Percentiles rank a stretch among this genome's conserved stretches.
Evolutionary conservation across 1,140 invertebrate genomes (phyloP).

Genomic region (Zaprionus gabonicus): DNA sequence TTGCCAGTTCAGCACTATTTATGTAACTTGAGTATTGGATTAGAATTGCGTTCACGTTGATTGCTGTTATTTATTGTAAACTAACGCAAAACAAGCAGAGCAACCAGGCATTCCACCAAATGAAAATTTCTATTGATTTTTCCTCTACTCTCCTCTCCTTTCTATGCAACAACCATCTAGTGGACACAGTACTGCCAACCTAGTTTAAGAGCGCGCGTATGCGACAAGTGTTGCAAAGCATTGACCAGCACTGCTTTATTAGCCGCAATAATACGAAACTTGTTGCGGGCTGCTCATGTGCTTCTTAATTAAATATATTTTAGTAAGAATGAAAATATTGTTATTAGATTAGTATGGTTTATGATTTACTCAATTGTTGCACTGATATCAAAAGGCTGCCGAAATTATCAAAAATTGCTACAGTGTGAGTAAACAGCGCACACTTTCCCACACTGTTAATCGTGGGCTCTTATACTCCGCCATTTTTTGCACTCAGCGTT

Average conservation of each 20-base stretch:
- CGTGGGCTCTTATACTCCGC: slow-evolving; percentile 40
- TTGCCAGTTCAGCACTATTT: slow-evolving; percentile 37
- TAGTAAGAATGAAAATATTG: neutral
- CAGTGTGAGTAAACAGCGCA: neutral
- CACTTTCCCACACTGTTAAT: slow-evolving; percentile 23
- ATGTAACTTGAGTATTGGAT: slow-evolving; percentile 58
- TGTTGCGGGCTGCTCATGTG: neutral
- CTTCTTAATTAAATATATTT: neutral
- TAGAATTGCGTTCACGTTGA: slow-evolving; percentile 42
- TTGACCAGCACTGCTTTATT: neutral
- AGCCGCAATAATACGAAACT: neutral
- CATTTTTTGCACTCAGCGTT: slow-evolving; percentile 74
- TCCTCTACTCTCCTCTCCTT: slow-evolving; percentile 70
- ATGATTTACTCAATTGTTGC: neutral
- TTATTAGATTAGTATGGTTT: neutral
- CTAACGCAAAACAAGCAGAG: slow-evolving; percentile 67
- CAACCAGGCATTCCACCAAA: slow-evolving; percentile 64
- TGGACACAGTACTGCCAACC: slow-evolving; percentile 54
- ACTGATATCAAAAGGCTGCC: neutral
- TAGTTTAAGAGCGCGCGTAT: slow-evolving; percentile 5
- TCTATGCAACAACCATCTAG: slow-evolving; percentile 61
- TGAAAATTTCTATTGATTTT: slow-evolving; percentile 83
- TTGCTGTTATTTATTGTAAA: slow-evolving; percentile 61
- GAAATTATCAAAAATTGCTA: neutral
- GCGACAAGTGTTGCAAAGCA: slow-evolving; percentile 28